Evolutionary conservation across 1,140 invertebrate species (phyloP).

Genomic region (Cherax quadricarinatus): DNA sequence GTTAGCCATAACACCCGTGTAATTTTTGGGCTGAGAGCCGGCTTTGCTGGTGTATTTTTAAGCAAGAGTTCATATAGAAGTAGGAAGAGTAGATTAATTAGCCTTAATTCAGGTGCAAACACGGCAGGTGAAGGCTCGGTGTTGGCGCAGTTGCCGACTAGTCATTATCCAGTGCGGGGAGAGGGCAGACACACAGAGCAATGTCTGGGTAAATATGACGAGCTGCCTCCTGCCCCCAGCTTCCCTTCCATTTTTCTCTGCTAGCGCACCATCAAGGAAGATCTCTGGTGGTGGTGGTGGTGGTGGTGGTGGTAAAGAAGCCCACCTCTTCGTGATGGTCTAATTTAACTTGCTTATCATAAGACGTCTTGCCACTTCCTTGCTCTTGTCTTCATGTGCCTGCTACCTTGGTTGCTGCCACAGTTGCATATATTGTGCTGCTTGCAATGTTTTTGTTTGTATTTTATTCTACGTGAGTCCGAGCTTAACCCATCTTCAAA

Average conservation of each 20-base stretch:
- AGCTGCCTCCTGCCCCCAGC: neutral
- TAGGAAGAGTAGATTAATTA: conserved; percentile 45
- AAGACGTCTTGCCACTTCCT: too few species aligned
- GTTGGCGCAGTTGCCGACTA: conserved; percentile 6
- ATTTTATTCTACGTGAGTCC: too few species aligned
- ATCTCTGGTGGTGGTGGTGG: too few species aligned
- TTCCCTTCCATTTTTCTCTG: conserved; percentile 8
- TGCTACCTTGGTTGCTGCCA: too few species aligned
- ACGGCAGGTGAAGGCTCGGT: neutral
- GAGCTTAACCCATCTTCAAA: too few species aligned
- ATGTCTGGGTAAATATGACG: conserved; percentile 28
- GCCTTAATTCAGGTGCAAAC: conserved; percentile 34
- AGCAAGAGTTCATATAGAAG: neutral
- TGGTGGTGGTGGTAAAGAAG: too few species aligned
- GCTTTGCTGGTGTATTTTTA: neutral
- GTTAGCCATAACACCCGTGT: neutral
- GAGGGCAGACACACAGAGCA: neutral
- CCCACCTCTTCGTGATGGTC: too few species aligned
- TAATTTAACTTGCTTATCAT: too few species aligned
- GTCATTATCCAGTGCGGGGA: conserved; percentile 20
- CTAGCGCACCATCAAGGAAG: neutral
- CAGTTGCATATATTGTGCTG: too few species aligned
- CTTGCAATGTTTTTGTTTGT: too few species aligned
- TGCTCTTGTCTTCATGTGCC: too few species aligned
- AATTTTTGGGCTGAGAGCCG: neutral